Base-by-base conservation (phyloP, 1,140 invertebrate genomes). In the Drosophila elegans region DNA sequence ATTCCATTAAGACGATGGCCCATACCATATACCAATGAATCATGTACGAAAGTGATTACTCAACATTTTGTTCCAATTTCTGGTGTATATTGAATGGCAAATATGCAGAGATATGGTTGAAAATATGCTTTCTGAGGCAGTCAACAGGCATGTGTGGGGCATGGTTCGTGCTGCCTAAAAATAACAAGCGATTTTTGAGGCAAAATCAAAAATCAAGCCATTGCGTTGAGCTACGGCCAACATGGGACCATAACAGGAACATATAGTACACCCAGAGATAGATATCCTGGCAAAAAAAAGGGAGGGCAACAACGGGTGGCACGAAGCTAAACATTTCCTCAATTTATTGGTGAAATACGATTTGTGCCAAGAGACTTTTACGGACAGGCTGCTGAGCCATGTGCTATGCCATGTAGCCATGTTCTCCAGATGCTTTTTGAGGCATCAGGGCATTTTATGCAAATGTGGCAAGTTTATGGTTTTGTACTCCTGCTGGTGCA, bases 291-390 rank as follows among this genome's bases (percentile, higher is more conserved):
- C 48, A 42, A 44, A 41, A 63, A 36, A 13, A 36, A 11, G 32
- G 4, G 3, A 10, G 21, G 42, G 42, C 32, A 10, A 39, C 10
- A 4, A 41, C 7, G 1, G 10, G 39, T 38, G 12, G 48, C 16
- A 60, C 48, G 59, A 21, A 59, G 59, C 73, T 73, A 74, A 85
- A 66, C 77, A 85, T 85, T 85, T 85, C 81, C 81, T 78, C 81
- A 79, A 86, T 88, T 88, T 86, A 86, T 88, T 88, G 82, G 69
- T 61, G 79, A 88, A 86, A 82, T 88, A 86, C 75, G 82, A 76
- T 86, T 59, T 59, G 71, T 79, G 83, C 66, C 75, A 79, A 73
- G 83, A 78, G 81, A 69, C 46, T 74, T 63, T 78, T 69, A 76
- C 74, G 39, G 46, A 64, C 59, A 29, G 53, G 46, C 61, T 75